Percentiles rank a stretch among this genome's conserved stretches.
Conservation (phyloP, 2,888 invertebrate genomes). For the Crematogaster levior region DNA sequence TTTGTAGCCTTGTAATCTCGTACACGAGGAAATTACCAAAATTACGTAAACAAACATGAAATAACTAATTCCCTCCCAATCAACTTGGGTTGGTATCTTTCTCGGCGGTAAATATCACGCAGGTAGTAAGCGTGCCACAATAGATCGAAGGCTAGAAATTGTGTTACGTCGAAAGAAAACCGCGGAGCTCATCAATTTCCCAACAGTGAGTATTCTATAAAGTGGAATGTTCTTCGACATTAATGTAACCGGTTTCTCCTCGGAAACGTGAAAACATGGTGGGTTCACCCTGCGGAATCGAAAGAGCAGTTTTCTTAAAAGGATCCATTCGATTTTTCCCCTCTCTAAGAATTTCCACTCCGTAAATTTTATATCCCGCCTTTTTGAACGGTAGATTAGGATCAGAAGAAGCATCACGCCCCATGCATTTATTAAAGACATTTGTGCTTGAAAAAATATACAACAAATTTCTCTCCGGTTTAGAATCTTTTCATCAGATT, state of each 20-base stretch:
- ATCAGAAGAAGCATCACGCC: conserved; percentile 23
- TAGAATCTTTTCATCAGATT: background rate
- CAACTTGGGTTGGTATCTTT: background rate
- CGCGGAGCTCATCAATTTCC: background rate
- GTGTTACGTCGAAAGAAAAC: conserved; percentile 3
- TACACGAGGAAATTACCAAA: background rate
- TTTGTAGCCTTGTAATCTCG: background rate
- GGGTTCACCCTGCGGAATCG: background rate
- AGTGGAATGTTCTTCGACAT: background rate
- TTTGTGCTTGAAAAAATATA: background rate
- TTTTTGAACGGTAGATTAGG: conserved; percentile 45
- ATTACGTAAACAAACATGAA: background rate
- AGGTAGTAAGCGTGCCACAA: conserved; percentile 52
- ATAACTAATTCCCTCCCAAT: background rate
- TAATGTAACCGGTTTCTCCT: conserved; percentile 32
- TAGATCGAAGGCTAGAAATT: background rate
- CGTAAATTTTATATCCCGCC: conserved; percentile 33
- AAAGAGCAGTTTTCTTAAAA: conserved; percentile 23
- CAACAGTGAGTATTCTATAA: background rate
- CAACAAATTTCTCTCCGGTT: background rate
- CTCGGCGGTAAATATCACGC: conserved; percentile 30
- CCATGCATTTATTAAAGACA: conserved; percentile 15
- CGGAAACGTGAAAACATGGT: conserved; percentile 25
- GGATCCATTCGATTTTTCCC: conserved; percentile 1
- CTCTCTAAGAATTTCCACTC: conserved; percentile 28